phyloP scores from a whole-genome alignment of 2,797 vertebrate species.

The Urocyon cinereoargenteus region DNA sequence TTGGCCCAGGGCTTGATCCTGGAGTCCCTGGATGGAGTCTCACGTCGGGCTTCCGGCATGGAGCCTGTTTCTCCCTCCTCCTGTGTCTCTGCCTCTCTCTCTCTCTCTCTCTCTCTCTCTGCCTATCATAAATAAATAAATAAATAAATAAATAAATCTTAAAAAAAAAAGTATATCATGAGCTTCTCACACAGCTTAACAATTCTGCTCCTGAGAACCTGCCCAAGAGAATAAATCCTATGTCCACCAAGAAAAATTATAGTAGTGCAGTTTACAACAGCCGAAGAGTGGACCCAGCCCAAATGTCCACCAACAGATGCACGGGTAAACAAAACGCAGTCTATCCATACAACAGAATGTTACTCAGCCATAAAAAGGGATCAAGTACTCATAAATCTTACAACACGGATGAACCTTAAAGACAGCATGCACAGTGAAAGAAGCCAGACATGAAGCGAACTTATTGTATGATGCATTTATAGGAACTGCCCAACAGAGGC shows the following conservation, averaged over 20 bases:
- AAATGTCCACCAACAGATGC: fast-evolving
- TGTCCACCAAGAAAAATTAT: not conserved
- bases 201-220: not conserved
- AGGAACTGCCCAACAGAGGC: not conserved
- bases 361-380: not conserved
- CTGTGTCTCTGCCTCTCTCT: too few species aligned
- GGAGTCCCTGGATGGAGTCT: too few species aligned
- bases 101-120: too few species aligned
- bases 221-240: not conserved
- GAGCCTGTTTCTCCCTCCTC: too few species aligned
- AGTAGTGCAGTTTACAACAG: not conserved
- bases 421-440: not conserved
- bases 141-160: too few species aligned
- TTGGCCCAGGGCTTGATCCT: too few species aligned
- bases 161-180: not conserved
- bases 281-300: too few species aligned
- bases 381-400: not conserved
- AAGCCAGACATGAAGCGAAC: not conserved
- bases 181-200: not conserved
- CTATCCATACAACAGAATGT: not conserved
- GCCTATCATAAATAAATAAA: too few species aligned
- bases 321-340: too few species aligned
- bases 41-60: too few species aligned
- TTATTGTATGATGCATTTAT: too few species aligned
- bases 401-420: not conserved